phyloP scores from a whole-genome alignment of 2,888 invertebrate genomes.

The Papilio gigon region DNA sequence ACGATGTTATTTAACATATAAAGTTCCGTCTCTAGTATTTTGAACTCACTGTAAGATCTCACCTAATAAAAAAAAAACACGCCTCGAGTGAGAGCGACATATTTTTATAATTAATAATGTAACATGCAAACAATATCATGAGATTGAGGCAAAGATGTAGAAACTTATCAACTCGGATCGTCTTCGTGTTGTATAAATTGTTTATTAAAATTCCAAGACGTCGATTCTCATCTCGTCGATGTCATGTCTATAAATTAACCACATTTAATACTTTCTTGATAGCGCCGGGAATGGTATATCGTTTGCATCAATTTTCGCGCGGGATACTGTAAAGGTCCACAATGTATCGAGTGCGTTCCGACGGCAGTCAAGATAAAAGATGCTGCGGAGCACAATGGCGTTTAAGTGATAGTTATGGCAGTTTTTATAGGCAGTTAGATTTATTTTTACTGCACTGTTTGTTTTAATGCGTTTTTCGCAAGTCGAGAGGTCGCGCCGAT shows the following conservation, averaged over 20 bases:
- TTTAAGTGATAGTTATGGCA: conserved; percentile 83
- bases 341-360: conserved; percentile 64
- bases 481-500: conserved; percentile 71
- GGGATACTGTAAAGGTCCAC: conserved; percentile 57
- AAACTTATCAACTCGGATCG: neutral
- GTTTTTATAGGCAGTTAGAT: conserved; percentile 82
- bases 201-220: conserved; percentile 55
- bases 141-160: neutral
- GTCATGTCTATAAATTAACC: conserved; percentile 60
- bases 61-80: neutral
- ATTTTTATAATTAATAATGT: neutral
- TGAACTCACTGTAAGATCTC: neutral
- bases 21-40: neutral
- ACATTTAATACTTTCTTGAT: conserved; percentile 44
- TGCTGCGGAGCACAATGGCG: conserved; percentile 71
- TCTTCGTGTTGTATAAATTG: conserved; percentile 50
- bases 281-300: conserved; percentile 36
- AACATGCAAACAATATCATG: neutral
- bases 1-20: neutral
- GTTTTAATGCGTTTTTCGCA: conserved; percentile 80
- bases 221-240: conserved; percentile 50
- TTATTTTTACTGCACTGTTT: conserved; percentile 82
- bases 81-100: neutral
- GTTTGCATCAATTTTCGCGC: conserved; percentile 53
- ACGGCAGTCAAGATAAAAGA: conserved; percentile 65